Evolutionary conservation across 2,797 vertebrate species (phyloP).

Genomic region (Intellagama lesueurii): DNA sequence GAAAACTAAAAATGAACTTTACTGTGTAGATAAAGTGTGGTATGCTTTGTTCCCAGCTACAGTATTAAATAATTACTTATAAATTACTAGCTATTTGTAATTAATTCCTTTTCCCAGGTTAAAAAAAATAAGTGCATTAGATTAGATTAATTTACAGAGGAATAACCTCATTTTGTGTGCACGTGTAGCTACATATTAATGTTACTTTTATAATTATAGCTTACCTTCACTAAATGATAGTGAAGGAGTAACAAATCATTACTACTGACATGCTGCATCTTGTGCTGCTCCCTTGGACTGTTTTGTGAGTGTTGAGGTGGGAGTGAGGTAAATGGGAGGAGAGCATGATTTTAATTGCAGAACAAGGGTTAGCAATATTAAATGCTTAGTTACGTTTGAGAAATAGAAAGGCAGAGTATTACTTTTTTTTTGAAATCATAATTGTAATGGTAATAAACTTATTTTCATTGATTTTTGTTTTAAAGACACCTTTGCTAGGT

Average conservation of each 20-base stretch:
- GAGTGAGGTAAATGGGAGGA: neutral
- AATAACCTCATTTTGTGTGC: neutral
- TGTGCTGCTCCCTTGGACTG: neutral
- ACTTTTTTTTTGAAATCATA: neutral
- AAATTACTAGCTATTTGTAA: neutral
- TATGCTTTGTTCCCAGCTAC: neutral
- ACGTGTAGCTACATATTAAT: neutral
- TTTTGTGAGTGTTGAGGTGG: neutral
- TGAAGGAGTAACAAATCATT: neutral
- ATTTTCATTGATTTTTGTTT: no score
- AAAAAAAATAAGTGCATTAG: neutral
- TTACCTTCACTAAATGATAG: neutral
- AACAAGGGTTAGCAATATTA: neutral
- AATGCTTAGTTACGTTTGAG: neutral
- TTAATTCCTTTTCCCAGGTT: neutral
- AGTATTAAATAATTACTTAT: neutral
- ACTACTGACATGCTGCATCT: neutral
- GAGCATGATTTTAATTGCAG: neutral
- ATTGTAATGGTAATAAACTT: no score
- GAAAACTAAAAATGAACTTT: neutral
- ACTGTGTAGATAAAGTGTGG: neutral
- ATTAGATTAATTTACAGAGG: neutral
- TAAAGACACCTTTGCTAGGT: no score
- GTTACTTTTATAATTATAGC: neutral
- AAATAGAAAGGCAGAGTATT: neutral